Conservation (phyloP, 1,140 invertebrate species). For the Hyles vespertilio region DNA sequence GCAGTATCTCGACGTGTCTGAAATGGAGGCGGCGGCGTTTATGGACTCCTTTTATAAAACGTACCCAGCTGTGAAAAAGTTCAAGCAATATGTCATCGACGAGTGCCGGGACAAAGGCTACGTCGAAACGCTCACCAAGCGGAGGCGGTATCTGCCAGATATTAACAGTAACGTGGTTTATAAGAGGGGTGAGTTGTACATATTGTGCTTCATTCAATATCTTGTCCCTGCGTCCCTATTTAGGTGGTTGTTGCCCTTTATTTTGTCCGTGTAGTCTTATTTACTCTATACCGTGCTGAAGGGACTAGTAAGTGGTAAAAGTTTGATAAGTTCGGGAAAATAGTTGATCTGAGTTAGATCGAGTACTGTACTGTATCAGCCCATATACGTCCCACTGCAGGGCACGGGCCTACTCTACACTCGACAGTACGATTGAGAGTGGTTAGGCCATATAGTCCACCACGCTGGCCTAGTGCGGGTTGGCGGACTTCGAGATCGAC, state of each 20-base stretch:
- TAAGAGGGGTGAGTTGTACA: slow-evolving; percentile 64
- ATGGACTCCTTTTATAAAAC: slow-evolving; percentile 88
- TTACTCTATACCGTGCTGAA: too few species aligned
- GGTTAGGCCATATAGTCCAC: too few species aligned
- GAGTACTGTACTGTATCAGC: too few species aligned
- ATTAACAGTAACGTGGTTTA: slow-evolving; percentile 81
- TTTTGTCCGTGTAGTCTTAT: too few species aligned
- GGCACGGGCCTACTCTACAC: too few species aligned
- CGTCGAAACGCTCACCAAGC: slow-evolving; percentile 88
- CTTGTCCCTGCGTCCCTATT: background rate
- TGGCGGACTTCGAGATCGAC: too few species aligned
- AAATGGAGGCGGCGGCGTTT: slow-evolving; percentile 87
- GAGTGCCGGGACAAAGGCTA: slow-evolving; percentile 85
- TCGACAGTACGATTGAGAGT: too few species aligned
- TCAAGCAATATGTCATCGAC: slow-evolving; percentile 81
- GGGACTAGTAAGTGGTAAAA: too few species aligned
- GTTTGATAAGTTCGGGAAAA: too few species aligned
- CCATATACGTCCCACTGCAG: too few species aligned
- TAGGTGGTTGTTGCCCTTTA: background rate
- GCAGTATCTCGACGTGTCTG: slow-evolving; percentile 86
- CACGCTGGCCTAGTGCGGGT: too few species aligned
- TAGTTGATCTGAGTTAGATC: too few species aligned
- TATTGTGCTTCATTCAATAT: background rate
- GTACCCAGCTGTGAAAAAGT: slow-evolving; percentile 86
- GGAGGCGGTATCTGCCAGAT: slow-evolving; percentile 86